phyloP scores from a whole-genome alignment of 2,888 invertebrate genomes.

The Papilio gigon region DNA sequence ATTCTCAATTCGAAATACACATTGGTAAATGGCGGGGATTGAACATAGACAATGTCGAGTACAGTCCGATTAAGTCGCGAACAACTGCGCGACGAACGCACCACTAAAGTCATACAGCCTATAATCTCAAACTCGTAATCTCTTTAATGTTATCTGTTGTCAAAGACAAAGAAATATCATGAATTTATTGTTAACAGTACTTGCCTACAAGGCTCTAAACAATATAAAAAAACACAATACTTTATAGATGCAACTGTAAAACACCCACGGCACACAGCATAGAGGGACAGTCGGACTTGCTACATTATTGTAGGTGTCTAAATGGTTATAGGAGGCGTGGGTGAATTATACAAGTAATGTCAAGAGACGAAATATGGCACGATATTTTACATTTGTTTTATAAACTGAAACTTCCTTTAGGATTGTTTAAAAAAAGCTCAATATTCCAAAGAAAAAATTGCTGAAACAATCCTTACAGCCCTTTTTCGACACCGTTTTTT shows the following conservation, averaged over 20 bases:
- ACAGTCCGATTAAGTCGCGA: too few species aligned
- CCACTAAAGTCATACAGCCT: background rate
- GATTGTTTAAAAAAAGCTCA: too few species aligned
- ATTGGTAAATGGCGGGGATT: too few species aligned
- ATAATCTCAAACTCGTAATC: too few species aligned
- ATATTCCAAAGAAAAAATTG: too few species aligned
- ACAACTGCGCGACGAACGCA: too few species aligned
- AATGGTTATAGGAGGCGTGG: slow-evolving; percentile 20
- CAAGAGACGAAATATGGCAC: background rate
- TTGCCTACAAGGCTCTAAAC: background rate
- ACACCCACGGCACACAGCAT: background rate
- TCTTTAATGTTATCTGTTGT: too few species aligned
- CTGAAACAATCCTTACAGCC: too few species aligned
- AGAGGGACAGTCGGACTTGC: background rate
- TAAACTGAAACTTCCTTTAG: too few species aligned
- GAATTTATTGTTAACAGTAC: background rate
- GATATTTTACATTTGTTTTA: background rate
- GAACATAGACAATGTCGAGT: too few species aligned
- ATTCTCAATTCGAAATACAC: too few species aligned
- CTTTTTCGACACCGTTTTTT: too few species aligned
- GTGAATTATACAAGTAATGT: slow-evolving; percentile 18
- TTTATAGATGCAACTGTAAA: slow-evolving; percentile 22
- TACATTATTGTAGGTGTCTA: background rate
- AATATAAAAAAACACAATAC: slow-evolving; percentile 5
- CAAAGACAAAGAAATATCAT: background rate